Percentiles rank a stretch among this genome's conserved stretches.
Evolutionary conservation across 2,113 vertebrate species (phyloP).

Genomic region (Henicopernis longicauda): DNA sequence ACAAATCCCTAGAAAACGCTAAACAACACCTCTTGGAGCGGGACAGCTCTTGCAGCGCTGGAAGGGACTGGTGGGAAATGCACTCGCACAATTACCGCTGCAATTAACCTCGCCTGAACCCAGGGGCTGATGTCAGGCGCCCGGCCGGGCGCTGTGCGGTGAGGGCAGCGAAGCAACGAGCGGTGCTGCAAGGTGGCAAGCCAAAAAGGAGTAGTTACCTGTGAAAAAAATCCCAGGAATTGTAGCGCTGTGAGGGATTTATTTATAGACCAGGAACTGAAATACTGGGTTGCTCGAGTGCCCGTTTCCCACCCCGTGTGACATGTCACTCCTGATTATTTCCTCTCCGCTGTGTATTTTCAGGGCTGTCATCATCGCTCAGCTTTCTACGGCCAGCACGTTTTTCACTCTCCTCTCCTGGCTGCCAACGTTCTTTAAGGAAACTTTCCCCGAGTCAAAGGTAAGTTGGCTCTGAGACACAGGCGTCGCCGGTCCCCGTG

Average conservation of each 20-base stretch:
- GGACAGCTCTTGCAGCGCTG: neutral
- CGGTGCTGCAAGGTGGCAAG: neutral
- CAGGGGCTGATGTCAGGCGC: neutral
- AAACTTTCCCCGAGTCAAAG: conserved; percentile 90
- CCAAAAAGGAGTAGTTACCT: neutral
- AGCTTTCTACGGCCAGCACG: conserved; percentile 87
- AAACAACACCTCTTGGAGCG: neutral
- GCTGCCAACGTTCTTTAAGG: conserved; percentile 95
- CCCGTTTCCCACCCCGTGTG: neutral
- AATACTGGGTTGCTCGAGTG: neutral
- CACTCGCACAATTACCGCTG: neutral
- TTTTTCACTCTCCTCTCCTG: conserved; percentile 95
- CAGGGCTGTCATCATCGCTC: conserved; percentile 90
- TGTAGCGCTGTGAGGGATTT: neutral
- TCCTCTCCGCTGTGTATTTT: neutral
- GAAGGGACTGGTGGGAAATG: neutral
- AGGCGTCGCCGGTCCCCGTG: accelerated
- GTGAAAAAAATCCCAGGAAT: neutral
- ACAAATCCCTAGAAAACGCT: neutral
- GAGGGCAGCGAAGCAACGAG: neutral
- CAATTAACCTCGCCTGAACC: neutral
- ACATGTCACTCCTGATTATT: neutral
- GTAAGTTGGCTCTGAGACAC: conserved; percentile 59
- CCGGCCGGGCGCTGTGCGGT: neutral
- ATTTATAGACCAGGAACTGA: neutral